Evolutionary conservation across 2,113 vertebrate species (phyloP).

Genomic region (Azemiops feae): DNA sequence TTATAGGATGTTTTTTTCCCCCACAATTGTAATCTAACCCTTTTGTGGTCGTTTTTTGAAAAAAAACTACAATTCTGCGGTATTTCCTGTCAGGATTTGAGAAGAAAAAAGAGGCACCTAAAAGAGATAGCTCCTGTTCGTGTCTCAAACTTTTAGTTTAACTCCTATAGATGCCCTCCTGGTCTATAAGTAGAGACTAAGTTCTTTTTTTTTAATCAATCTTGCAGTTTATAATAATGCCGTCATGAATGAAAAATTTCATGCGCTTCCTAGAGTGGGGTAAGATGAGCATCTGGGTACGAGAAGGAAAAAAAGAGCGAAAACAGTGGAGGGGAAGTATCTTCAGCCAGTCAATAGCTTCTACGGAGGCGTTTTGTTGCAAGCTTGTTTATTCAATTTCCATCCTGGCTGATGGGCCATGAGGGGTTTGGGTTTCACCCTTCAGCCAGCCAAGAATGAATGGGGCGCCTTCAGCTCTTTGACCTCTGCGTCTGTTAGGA

Average conservation of each 20-base stretch:
- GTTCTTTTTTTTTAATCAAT: background rate
- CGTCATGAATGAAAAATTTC: background rate
- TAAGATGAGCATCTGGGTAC: background rate
- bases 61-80: background rate
- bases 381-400: background rate
- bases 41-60: background rate
- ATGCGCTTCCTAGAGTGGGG: background rate
- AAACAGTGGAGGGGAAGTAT: background rate
- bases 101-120: background rate
- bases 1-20: background rate
- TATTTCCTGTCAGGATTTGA: background rate
- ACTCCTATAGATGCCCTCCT: background rate
- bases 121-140: background rate
- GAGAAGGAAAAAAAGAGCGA: background rate
- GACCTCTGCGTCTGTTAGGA: background rate
- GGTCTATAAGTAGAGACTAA: background rate
- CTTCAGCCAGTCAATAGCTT: background rate
- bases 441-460: background rate
- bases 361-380: background rate
- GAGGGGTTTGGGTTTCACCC: background rate
- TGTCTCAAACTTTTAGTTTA: background rate
- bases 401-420: constrained; percentile 25
- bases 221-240: background rate
- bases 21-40: background rate
- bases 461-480: background rate